Evolutionary conservation across 2,888 invertebrate species (phyloP).

Genomic region (Sycophila texana): DNA sequence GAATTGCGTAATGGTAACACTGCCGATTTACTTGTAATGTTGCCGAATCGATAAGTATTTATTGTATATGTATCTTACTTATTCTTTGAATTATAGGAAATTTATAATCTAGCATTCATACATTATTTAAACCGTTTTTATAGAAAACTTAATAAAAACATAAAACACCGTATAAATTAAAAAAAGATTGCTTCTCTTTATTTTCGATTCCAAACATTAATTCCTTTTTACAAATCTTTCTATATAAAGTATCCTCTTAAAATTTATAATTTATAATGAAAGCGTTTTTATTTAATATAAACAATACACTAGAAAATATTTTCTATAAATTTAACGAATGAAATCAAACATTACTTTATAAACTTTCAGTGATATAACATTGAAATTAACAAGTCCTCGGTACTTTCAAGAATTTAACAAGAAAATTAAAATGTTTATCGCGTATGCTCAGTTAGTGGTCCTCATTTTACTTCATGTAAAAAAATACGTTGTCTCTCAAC

Average conservation of each 20-base stretch:
- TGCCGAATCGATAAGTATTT: slow-evolving; percentile 50
- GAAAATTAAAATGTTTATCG: too few relatives aligned
- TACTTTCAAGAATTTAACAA: too few relatives aligned
- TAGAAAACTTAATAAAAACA: slow-evolving; percentile 48
- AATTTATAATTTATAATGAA: neutral
- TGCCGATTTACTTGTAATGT: slow-evolving; percentile 53
- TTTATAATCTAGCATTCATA: slow-evolving; percentile 42
- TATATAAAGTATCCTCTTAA: neutral
- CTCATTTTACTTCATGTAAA: too few relatives aligned
- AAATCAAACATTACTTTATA: too few relatives aligned
- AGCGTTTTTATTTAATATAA: too few relatives aligned
- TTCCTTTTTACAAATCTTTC: neutral
- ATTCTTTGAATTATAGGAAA: slow-evolving; percentile 47
- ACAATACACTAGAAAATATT: too few relatives aligned
- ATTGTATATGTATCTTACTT: slow-evolving; percentile 49
- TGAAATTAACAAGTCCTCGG: too few relatives aligned
- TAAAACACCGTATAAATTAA: slow-evolving; percentile 32
- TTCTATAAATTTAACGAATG: too few relatives aligned
- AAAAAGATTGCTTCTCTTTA: neutral
- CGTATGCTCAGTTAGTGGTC: too few relatives aligned
- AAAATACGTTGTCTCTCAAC: too few relatives aligned
- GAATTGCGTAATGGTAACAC: slow-evolving; percentile 46
- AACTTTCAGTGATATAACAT: too few relatives aligned
- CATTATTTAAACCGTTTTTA: slow-evolving; percentile 46
- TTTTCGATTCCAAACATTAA: too few relatives aligned